Evolutionary conservation across 2,113 vertebrate species (phyloP).

Genomic region (Dasyurus viverrinus): DNA sequence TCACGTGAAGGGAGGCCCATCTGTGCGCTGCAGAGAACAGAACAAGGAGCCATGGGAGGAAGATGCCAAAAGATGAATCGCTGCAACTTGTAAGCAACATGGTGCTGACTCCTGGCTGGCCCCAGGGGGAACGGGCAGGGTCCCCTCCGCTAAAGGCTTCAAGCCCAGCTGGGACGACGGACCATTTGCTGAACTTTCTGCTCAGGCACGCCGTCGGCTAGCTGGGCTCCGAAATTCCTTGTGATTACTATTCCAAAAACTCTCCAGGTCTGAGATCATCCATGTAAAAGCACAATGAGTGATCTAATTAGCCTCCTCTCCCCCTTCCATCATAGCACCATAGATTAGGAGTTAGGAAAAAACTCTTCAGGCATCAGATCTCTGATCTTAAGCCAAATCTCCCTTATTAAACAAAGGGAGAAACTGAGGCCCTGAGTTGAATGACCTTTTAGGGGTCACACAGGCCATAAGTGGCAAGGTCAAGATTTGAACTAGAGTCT

Average conservation of each 20-base stretch:
- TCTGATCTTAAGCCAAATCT: neutral
- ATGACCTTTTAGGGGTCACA: neutral
- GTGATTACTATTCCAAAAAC: neutral
- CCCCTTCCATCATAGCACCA: too few species aligned
- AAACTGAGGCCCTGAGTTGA: neutral
- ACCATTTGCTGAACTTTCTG: neutral
- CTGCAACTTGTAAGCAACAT: neutral
- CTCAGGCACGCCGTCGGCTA: too few species aligned
- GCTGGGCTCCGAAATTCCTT: neutral
- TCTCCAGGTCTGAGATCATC: neutral
- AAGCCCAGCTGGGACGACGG: neutral
- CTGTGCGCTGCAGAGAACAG: too few species aligned
- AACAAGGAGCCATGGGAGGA: too few species aligned
- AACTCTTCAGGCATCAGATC: neutral
- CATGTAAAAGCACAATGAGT: neutral
- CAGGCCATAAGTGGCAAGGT: neutral
- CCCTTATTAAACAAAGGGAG: constrained; percentile 8
- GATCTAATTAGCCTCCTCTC: too few species aligned
- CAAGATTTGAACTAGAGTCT: neutral
- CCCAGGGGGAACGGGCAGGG: neutral
- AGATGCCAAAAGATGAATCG: too few species aligned
- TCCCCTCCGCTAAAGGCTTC: too few species aligned
- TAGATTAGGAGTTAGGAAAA: too few species aligned
- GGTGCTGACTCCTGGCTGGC: neutral
- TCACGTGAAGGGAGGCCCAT: too few species aligned